Evolutionary conservation across 2,797 vertebrate genomes (phyloP).

Genomic region (Alosa sapidissima): DNA sequence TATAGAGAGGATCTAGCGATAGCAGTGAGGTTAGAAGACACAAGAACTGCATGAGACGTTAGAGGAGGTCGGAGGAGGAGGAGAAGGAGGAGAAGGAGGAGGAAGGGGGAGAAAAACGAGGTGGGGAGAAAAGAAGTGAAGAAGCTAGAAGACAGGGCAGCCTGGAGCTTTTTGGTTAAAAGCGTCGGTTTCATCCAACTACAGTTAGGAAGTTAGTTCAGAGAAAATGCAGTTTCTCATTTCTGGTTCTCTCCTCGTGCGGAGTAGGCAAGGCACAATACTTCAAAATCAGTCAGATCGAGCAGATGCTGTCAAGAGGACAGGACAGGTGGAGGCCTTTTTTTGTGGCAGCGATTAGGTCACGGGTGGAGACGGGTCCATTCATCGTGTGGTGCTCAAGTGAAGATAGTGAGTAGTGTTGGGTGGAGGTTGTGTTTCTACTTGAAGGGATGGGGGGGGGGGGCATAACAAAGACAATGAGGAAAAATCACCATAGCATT

Average conservation of each 20-base stretch:
- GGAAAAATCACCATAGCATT: conserved; percentile 60
- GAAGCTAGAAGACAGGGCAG: neutral
- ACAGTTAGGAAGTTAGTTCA: conserved; percentile 79
- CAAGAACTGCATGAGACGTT: conserved; percentile 66
- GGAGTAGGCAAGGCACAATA: conserved; percentile 72
- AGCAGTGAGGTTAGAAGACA: conserved; percentile 76
- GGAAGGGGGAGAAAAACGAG: conserved; percentile 53
- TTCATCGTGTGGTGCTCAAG: conserved; percentile 43
- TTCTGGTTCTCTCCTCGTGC: conserved; percentile 48
- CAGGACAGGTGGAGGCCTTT: conserved; percentile 54
- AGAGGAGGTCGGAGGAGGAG: conserved; percentile 66
- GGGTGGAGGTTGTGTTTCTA: conserved; percentile 49
- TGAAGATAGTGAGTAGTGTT: conserved; percentile 52
- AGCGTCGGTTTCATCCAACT: conserved; percentile 73
- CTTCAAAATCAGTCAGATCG: conserved; percentile 71
- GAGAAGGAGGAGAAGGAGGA: conserved; percentile 63
- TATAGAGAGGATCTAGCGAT: conserved; percentile 70
- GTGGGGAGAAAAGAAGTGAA: conserved; percentile 56
- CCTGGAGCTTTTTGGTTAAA: conserved; percentile 50
- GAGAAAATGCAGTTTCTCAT: conserved; percentile 86
- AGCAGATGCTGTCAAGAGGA: conserved; percentile 57
- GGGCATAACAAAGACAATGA: conserved; percentile 2
- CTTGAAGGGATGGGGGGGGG: neutral
- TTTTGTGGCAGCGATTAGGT: conserved; percentile 52
- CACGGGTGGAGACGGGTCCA: conserved; percentile 30